Evolutionary conservation across 2,113 vertebrate genomes (phyloP).

Genomic region (Perca schrenkii): DNA sequence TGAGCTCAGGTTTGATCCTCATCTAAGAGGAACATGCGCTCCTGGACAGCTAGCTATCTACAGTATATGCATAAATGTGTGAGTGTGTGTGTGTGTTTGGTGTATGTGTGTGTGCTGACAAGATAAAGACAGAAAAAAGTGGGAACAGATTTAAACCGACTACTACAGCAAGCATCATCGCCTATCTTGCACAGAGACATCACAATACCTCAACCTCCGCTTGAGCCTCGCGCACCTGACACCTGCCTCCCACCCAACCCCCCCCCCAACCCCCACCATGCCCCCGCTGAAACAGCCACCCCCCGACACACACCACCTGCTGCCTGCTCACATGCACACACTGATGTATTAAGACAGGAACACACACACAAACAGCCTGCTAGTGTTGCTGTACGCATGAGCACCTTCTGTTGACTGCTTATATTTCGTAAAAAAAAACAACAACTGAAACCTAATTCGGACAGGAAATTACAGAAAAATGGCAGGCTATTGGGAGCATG

Average conservation of each 20-base stretch:
- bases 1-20: slow-evolving; percentile 11
- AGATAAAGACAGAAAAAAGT: slow-evolving; percentile 38
- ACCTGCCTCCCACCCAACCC: slow-evolving; percentile 25
- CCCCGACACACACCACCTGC: slow-evolving; percentile 68
- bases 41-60: slow-evolving; percentile 15
- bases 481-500: no score
- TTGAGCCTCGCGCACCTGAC: slow-evolving; percentile 36
- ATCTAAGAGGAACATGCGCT: not conserved
- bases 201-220: slow-evolving; percentile 37
- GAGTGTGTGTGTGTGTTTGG: slow-evolving; percentile 15
- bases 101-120: slow-evolving; percentile 1
- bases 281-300: slow-evolving; percentile 15
- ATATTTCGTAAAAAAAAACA: not conserved
- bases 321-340: slow-evolving; percentile 23
- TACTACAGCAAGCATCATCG: slow-evolving; percentile 45
- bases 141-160: slow-evolving; percentile 45
- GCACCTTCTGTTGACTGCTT: not conserved
- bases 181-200: slow-evolving; percentile 45
- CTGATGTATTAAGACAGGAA: slow-evolving; percentile 47
- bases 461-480: not conserved
- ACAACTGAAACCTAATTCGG: not conserved
- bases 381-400: not conserved
- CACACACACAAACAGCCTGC: slow-evolving; percentile 1
- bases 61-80: not conserved
- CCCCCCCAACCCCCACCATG: not conserved